Evolutionary conservation across 1,140 invertebrate genomes (phyloP).

Genomic region (Acromyrmex charruanus): DNA sequence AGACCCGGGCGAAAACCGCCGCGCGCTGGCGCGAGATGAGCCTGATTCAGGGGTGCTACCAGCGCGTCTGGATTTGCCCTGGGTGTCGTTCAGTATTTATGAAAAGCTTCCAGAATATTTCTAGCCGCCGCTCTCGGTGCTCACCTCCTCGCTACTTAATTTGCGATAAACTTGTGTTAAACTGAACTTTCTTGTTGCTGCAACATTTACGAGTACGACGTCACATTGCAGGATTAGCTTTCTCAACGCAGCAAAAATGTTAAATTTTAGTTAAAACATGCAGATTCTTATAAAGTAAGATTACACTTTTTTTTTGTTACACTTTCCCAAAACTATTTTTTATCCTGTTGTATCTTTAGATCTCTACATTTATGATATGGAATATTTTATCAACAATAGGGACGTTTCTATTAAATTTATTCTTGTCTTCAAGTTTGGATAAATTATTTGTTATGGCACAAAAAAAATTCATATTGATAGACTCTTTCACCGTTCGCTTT

Average conservation of each 20-base stretch:
- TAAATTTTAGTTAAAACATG: neutral
- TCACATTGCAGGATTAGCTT: neutral
- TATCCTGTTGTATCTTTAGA: neutral
- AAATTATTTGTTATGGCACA: constrained; percentile 73
- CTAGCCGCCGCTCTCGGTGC: constrained; percentile 40
- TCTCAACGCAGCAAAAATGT: neutral
- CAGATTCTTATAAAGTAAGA: neutral
- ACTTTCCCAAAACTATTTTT: neutral
- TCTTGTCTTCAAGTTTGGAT: constrained; percentile 68
- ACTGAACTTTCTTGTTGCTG: constrained; percentile 20
- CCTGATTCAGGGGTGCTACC: constrained; percentile 79
- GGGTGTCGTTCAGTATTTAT: constrained; percentile 84
- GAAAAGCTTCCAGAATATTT: constrained; percentile 81
- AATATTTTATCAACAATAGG: constrained; percentile 80
- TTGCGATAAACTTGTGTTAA: constrained; percentile 56
- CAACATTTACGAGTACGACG: constrained; percentile 4
- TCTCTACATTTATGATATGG: neutral
- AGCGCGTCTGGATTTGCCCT: constrained; percentile 73
- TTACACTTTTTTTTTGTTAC: neutral
- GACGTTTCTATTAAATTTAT: constrained; percentile 82
- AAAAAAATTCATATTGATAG: constrained; percentile 12
- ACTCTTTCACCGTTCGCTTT: neutral
- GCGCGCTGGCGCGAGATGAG: constrained; percentile 81
- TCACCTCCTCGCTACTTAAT: constrained; percentile 25
- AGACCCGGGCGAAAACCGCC: constrained; percentile 83